phyloP scores from a whole-genome alignment of 2,113 vertebrate genomes.

The Lepisosteus osseus region DNA sequence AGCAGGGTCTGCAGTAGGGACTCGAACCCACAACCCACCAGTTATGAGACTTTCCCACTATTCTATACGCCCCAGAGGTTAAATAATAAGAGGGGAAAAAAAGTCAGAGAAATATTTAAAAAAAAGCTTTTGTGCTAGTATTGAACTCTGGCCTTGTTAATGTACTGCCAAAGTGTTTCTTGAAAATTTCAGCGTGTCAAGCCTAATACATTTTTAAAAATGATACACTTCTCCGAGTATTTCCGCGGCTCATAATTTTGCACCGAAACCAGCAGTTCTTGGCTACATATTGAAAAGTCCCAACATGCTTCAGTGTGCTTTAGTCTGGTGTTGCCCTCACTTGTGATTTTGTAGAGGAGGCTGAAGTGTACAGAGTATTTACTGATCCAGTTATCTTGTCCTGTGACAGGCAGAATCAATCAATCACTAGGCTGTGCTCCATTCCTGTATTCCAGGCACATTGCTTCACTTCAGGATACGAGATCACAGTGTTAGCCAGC shows the following conservation, averaged over 20 bases:
- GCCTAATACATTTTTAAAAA: too few relatives aligned
- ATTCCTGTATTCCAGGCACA: slow-evolving; percentile 82
- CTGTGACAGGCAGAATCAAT: slow-evolving; percentile 94
- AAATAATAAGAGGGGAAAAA: too few relatives aligned
- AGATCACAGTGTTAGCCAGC: slow-evolving; percentile 83
- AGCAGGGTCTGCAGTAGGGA: too few relatives aligned
- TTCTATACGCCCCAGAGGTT: too few relatives aligned
- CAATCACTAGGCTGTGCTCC: slow-evolving; percentile 78
- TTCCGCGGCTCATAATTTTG: neutral
- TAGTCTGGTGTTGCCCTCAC: slow-evolving; percentile 69
- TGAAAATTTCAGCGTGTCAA: too few relatives aligned
- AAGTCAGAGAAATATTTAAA: too few relatives aligned
- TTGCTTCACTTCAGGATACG: slow-evolving; percentile 78
- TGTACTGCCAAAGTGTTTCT: neutral
- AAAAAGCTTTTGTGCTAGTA: too few relatives aligned
- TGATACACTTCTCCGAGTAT: too few relatives aligned
- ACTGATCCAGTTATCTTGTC: slow-evolving; percentile 96
- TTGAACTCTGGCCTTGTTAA: neutral
- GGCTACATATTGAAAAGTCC: slow-evolving; percentile 61
- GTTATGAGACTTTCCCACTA: too few relatives aligned
- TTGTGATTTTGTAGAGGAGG: slow-evolving; percentile 73
- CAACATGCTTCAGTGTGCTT: slow-evolving; percentile 65
- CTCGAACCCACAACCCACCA: too few relatives aligned
- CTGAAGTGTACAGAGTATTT: slow-evolving; percentile 81
- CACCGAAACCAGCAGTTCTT: slow-evolving; percentile 32